Conservation (phyloP, 2,888 invertebrate genomes). For the Synergus umbraculus region DNA sequence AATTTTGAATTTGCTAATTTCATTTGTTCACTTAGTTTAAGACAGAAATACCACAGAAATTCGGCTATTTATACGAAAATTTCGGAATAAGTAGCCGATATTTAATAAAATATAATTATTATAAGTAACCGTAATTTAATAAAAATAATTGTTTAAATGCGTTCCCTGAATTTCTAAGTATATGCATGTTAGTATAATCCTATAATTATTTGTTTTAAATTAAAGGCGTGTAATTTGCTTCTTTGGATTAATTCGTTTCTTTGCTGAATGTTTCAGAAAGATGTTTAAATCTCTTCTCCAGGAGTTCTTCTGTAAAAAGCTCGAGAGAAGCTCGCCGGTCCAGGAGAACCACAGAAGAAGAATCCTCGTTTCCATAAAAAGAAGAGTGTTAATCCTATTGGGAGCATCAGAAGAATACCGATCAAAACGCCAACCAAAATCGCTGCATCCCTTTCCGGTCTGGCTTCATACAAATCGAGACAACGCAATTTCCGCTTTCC, state of each 20-base stretch:
- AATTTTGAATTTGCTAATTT: neutral
- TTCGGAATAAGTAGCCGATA: neutral
- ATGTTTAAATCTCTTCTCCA: constrained; percentile 77
- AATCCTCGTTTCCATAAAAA: constrained; percentile 83
- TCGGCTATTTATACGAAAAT: neutral
- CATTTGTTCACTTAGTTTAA: neutral
- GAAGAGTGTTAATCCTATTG: constrained; percentile 81
- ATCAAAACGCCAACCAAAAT: constrained; percentile 85
- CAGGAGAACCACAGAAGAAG: constrained; percentile 80
- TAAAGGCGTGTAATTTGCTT: neutral
- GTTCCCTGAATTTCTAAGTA: neutral
- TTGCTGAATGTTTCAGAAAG: neutral
- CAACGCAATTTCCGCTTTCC: constrained; percentile 82
- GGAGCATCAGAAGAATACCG: constrained; percentile 84
- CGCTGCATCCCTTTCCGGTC: constrained; percentile 84
- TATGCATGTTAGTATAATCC: neutral
- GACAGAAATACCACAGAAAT: neutral
- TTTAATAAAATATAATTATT: too few species aligned
- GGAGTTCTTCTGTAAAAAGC: constrained; percentile 86
- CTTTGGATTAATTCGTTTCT: neutral
- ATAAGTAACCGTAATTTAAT: neutral
- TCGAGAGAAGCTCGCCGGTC: constrained; percentile 82
- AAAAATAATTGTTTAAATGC: neutral
- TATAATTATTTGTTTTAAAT: neutral
- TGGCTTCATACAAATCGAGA: constrained; percentile 82